A percentile compares a stretch with the other conserved stretches of the same genome.
These are phyloP conservation scores for Zaprionus lachaisei DNA, from an alignment of 1,140 invertebrate species.

Conservation along the genomic window DNA sequence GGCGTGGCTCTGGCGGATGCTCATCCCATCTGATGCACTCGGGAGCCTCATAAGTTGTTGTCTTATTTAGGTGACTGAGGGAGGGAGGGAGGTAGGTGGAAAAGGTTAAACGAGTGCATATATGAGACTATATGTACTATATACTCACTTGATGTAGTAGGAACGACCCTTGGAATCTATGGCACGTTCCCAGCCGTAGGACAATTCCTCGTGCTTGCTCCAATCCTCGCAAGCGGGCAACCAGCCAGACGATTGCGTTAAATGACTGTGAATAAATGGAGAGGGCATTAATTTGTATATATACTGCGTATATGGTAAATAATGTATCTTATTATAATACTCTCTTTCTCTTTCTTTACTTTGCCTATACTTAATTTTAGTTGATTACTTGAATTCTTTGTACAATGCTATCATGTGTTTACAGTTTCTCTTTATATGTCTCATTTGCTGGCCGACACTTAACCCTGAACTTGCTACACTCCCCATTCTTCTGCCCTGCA, in stretches of 20 bases:
- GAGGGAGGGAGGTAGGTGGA: neutral
- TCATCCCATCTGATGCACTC: conserved; percentile 86
- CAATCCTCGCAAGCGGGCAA: conserved; percentile 93
- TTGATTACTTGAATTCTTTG: neutral
- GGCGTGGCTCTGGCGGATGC: conserved; percentile 90
- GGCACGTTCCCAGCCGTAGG: conserved; percentile 95
- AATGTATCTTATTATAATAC: too few species aligned
- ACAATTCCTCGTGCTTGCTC: conserved; percentile 87
- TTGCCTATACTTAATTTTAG: neutral
- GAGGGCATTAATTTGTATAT: too few species aligned
- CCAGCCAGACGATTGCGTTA: conserved; percentile 92
- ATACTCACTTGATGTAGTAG: conserved; percentile 95
- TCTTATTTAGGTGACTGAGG: conserved; percentile 94
- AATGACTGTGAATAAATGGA: conserved; percentile 87
- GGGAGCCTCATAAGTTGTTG: conserved; percentile 93
- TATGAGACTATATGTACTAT: neutral
- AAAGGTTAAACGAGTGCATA: neutral
- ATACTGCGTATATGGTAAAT: too few species aligned
- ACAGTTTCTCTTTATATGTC: neutral
- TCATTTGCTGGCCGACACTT: neutral
- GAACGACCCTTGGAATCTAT: conserved; percentile 89
- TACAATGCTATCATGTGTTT: neutral
- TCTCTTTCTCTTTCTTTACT: too few species aligned
- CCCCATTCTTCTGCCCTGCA: neutral
- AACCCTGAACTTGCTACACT: conserved; percentile 46